Percentiles rank a stretch among this genome's conserved stretches.
phyloP scores from a whole-genome alignment of 2,797 vertebrate species.

The Enteromius anoplus region DNA sequence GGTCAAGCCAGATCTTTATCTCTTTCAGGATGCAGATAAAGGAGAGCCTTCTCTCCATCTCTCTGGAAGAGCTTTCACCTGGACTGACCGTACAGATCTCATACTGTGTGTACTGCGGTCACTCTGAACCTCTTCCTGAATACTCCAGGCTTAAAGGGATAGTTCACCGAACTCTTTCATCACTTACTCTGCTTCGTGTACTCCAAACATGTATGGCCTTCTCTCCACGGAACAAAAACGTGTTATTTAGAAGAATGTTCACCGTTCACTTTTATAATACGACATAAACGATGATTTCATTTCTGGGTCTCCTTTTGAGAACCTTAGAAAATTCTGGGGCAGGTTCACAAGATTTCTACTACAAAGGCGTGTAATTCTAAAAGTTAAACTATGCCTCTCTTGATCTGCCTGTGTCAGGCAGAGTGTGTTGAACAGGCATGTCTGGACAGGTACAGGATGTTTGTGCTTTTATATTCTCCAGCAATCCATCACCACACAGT shows the following conservation, averaged over 20 bases:
- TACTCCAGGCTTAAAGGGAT: background rate
- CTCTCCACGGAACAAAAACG: background rate
- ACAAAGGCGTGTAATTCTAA: background rate
- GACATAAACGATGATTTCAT: background rate
- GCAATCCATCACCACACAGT: background rate
- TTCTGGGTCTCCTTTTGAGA: background rate
- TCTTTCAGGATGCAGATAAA: slow-evolving; percentile 31
- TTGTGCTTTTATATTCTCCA: background rate
- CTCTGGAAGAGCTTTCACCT: slow-evolving; percentile 11
- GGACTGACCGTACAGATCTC: background rate
- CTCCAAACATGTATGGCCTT: background rate
- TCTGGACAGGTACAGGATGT: slow-evolving; percentile 8
- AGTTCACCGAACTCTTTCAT: background rate
- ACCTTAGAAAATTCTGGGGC: background rate
- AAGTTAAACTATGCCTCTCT: background rate
- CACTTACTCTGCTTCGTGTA: background rate
- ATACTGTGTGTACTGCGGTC: background rate
- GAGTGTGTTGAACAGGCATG: background rate
- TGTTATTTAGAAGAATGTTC: background rate
- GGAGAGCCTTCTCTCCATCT: slow-evolving; percentile 25
- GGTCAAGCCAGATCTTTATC: slow-evolving; percentile 15
- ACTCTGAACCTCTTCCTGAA: background rate
- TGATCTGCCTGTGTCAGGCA: background rate
- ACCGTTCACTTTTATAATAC: background rate
- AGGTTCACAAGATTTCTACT: background rate